These are phyloP conservation scores for Zaprionus inermis DNA, from an alignment of 1,140 invertebrate genomes.

Conservation along the genomic window DNA sequence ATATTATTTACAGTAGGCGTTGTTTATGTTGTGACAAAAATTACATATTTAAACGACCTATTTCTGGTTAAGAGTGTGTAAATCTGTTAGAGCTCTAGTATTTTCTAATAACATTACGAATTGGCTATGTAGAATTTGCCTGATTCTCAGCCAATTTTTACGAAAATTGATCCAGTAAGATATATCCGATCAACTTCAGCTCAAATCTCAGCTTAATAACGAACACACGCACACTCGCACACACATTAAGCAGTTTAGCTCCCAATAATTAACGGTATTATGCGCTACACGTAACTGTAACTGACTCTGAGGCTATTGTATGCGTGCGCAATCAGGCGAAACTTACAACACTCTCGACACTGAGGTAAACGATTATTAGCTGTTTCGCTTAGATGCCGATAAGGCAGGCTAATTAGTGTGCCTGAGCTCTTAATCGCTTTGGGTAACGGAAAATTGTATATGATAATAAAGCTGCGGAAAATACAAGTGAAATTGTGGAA, in stretches of 20 bases:
- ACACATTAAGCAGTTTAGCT: background rate
- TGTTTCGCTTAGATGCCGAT: background rate
- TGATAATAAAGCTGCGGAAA: background rate
- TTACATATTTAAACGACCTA: too few relatives aligned
- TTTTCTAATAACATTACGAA: too few relatives aligned
- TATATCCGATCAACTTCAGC: background rate
- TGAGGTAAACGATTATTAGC: background rate
- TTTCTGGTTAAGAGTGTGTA: too few relatives aligned
- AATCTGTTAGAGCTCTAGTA: too few relatives aligned
- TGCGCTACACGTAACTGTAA: background rate
- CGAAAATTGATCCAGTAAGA: too few relatives aligned
- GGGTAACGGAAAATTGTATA: background rate
- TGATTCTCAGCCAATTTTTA: too few relatives aligned
- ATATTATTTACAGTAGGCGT: too few relatives aligned
- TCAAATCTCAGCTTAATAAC: background rate
- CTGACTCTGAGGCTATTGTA: background rate
- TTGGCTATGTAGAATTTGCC: too few relatives aligned
- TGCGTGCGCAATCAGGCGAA: background rate
- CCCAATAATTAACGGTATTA: background rate
- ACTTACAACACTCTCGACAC: background rate
- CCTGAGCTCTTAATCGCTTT: background rate
- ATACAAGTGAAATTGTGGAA: background rate
- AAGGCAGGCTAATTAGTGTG: background rate
- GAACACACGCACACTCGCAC: background rate
- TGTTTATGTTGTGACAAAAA: too few relatives aligned